Conservation (phyloP, 2,113 vertebrate species). For the Manacus vitellinus region DNA sequence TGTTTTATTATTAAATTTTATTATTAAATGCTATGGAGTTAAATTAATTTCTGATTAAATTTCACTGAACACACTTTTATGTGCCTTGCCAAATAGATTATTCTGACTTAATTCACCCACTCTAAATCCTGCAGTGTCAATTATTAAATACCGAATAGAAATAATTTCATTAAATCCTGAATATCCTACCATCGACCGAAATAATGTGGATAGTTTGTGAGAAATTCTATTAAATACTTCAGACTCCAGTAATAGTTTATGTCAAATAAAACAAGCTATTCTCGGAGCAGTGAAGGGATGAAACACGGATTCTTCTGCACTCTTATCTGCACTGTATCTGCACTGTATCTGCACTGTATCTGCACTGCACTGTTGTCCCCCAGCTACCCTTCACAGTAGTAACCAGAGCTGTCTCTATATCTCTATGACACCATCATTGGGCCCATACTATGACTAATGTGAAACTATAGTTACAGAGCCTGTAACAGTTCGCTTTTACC, state of each 20-base stretch:
- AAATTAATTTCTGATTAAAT: neutral
- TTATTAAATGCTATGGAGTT: neutral
- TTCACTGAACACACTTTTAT: neutral
- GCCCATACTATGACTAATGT: neutral
- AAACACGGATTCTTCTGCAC: neutral
- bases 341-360: neutral
- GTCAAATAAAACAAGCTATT: neutral
- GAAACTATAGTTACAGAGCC: neutral
- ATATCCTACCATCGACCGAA: neutral
- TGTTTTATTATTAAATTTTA: neutral
- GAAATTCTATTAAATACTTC: neutral
- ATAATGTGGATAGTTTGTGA: neutral
- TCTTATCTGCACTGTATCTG: neutral
- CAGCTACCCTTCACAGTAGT: neutral
- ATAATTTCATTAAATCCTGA: neutral
- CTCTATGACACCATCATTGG: neutral
- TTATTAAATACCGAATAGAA: conserved; percentile 22
- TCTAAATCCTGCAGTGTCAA: neutral
- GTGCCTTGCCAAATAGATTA: conserved; percentile 1
- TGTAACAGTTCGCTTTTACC: neutral
- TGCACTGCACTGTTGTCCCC: neutral
- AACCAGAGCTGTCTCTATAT: neutral
- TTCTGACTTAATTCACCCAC: neutral
- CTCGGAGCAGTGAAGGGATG: neutral
- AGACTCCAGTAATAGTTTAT: neutral